Evolutionary conservation across 1,140 invertebrate species (phyloP).

Genomic region (Sycophila sp.): DNA sequence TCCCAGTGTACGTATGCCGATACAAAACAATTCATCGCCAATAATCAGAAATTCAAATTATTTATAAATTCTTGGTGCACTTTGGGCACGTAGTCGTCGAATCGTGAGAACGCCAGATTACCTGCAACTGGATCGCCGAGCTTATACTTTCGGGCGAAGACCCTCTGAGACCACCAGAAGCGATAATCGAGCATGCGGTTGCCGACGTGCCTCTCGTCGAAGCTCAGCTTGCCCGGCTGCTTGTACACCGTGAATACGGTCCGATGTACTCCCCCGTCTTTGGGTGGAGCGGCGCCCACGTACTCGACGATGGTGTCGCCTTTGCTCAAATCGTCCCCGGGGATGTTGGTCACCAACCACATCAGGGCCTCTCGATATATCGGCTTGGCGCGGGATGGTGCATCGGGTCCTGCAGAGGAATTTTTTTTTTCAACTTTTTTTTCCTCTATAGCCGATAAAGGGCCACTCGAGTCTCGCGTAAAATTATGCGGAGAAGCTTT

Average conservation of each 20-base stretch:
- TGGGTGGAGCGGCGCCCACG: not conserved
- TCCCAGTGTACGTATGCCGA: too few species aligned
- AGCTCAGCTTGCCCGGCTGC: not conserved
- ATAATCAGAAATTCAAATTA: too few species aligned
- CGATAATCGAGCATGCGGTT: not conserved
- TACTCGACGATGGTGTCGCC: not conserved
- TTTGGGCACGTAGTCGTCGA: conserved; percentile 1
- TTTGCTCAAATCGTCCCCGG: not conserved
- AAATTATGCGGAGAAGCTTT: too few species aligned
- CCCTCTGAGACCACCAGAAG: not conserved
- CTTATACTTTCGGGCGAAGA: not conserved
- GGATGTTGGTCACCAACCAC: not conserved
- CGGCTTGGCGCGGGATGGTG: too few species aligned
- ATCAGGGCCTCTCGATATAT: not conserved
- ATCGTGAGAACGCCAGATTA: not conserved
- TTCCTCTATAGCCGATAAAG: too few species aligned
- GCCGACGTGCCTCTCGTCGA: not conserved
- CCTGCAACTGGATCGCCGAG: not conserved
- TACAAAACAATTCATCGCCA: too few species aligned
- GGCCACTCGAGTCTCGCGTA: too few species aligned
- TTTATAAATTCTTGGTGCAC: too few species aligned
- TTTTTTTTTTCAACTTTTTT: too few species aligned
- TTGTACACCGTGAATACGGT: not conserved
- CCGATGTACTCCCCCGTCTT: not conserved
- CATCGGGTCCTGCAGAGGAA: too few species aligned